phyloP scores from a whole-genome alignment of 2,113 vertebrate genomes.

The Sclerurus mexicanus region DNA sequence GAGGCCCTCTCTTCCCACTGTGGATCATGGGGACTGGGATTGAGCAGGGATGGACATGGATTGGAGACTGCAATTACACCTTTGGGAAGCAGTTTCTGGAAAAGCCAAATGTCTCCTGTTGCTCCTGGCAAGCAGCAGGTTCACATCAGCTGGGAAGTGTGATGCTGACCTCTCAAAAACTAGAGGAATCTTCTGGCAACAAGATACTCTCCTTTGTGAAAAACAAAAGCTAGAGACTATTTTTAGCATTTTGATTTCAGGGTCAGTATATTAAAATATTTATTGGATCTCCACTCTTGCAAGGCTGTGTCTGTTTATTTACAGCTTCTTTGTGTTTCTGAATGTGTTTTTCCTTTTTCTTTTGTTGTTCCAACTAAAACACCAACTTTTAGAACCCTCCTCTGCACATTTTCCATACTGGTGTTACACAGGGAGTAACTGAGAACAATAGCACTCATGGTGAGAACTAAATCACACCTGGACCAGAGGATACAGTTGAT shows the following conservation, averaged over 20 bases:
- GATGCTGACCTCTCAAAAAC: not conserved
- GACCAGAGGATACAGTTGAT: not conserved
- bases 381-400: not conserved
- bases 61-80: accelerated
- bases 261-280: not conserved
- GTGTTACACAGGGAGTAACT: not conserved
- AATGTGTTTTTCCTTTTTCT: not conserved
- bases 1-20: not conserved
- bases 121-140: not conserved
- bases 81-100: not conserved
- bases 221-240: not conserved
- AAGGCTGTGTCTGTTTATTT: not conserved
- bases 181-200: not conserved
- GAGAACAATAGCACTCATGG: not conserved
- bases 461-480: not conserved
- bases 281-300: not conserved
- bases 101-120: not conserved
- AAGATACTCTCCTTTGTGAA: not conserved
- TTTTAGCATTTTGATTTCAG: not conserved
- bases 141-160: not conserved
- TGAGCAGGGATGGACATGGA: accelerated
- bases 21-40: not conserved
- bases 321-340: not conserved
- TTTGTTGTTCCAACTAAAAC: not conserved
- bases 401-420: not conserved